These are phyloP conservation scores for Psittacus erithacus DNA, from an alignment of 2,113 vertebrate genomes.

Conservation along the genomic window DNA sequence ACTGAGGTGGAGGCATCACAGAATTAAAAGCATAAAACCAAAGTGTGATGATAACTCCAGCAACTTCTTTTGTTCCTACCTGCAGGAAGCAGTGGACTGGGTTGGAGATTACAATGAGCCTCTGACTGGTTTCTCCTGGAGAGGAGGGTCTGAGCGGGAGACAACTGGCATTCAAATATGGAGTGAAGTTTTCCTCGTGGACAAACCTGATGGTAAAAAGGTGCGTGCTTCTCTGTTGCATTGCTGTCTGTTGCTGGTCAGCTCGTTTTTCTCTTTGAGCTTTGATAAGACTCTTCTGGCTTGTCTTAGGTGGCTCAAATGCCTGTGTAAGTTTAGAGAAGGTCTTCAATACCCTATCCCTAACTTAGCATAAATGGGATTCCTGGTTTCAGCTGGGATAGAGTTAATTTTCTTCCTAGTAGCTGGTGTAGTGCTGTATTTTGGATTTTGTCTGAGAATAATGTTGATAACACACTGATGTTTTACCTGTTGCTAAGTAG, in stretches of 20 bases:
- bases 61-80: background rate
- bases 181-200: conserved; percentile 95
- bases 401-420: background rate
- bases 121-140: conserved; percentile 96
- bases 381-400: background rate
- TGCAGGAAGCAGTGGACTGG: conserved; percentile 88
- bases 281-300: background rate
- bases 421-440: background rate
- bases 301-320: background rate
- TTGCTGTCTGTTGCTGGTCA: background rate
- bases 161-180: conserved; percentile 98
- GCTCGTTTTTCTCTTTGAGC: background rate
- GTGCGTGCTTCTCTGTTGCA: conserved; percentile 57
- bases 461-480: background rate
- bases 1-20: background rate
- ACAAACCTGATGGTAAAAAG: conserved; percentile 92
- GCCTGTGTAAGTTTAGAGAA: background rate
- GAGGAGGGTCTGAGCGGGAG: conserved; percentile 95
- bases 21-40: background rate
- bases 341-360: background rate
- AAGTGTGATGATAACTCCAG: background rate
- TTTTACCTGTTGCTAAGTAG: background rate
- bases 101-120: conserved; percentile 91
- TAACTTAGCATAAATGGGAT: background rate
- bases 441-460: background rate